A percentile compares a stretch with the other conserved stretches of the same genome.
Conservation (phyloP, 2,113 vertebrate species). For the Ammodytes marinus region DNA sequence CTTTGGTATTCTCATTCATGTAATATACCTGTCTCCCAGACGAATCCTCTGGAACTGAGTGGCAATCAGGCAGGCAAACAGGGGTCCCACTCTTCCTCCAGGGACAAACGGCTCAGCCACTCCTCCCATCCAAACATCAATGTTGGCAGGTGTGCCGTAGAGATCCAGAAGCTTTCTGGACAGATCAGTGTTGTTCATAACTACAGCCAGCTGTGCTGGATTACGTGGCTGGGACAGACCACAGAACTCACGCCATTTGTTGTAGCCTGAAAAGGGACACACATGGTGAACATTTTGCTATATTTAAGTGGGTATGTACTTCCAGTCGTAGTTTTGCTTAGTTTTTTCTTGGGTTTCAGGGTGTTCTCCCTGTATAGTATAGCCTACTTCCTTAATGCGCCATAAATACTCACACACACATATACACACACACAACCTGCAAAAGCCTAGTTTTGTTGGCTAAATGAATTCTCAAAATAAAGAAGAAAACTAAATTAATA, state of each 20-base stretch:
- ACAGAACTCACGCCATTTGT: slow-evolving; percentile 79
- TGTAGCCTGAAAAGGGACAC: slow-evolving; percentile 73
- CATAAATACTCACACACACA: no score
- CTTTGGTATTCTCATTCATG: neutral
- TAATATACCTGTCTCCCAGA: slow-evolving; percentile 71
- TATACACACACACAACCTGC: no score
- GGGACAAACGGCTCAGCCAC: slow-evolving; percentile 76
- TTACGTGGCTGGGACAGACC: slow-evolving; percentile 70
- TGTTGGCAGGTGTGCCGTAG: slow-evolving; percentile 79
- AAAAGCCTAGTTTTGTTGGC: neutral
- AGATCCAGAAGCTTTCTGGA: slow-evolving; percentile 66
- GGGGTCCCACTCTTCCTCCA: slow-evolving; percentile 85
- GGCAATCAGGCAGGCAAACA: slow-evolving; percentile 83
- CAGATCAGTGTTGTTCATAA: slow-evolving; percentile 70
- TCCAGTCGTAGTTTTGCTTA: no score
- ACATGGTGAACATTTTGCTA: neutral
- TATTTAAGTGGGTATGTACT: no score
- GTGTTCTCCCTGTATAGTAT: no score
- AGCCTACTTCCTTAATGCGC: no score
- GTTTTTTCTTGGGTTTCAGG: no score
- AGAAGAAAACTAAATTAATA: slow-evolving; percentile 57
- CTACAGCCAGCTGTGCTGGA: slow-evolving; percentile 22
- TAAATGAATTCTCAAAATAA: neutral
- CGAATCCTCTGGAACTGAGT: slow-evolving; percentile 75
- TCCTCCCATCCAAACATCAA: slow-evolving; percentile 83